These are phyloP conservation scores for Brachyopa scutellaris DNA, from an alignment of 2,888 invertebrate genomes.

Conservation along the genomic window DNA sequence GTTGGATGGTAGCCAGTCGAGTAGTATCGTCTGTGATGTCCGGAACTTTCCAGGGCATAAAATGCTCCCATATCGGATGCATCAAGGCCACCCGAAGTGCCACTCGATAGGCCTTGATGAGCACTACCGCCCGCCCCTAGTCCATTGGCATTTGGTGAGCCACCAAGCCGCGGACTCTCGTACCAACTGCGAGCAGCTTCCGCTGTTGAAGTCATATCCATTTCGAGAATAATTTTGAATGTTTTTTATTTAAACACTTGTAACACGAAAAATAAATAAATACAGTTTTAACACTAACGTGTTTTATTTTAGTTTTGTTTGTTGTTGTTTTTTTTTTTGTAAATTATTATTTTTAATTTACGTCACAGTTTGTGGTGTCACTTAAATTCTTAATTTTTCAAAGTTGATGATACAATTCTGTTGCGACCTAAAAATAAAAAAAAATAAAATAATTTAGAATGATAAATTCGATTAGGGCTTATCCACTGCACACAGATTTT, in stretches of 20 bases:
- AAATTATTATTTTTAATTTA: not conserved
- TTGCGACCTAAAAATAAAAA: conserved; percentile 42
- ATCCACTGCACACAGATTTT: conserved; percentile 20
- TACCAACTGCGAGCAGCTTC: conserved; percentile 83
- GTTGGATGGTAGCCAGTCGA: conserved; percentile 80
- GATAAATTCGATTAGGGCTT: not conserved
- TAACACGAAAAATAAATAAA: conserved; percentile 72
- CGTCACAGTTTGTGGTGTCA: conserved; percentile 10
- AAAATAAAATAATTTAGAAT: not conserved
- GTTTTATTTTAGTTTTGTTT: conserved; percentile 28
- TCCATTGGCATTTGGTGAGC: conserved; percentile 81
- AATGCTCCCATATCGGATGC: conserved; percentile 82
- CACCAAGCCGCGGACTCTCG: conserved; percentile 81
- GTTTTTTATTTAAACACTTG: conserved; percentile 76
- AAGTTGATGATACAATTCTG: conserved; percentile 8
- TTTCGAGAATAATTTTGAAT: conserved; percentile 82
- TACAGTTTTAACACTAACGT: conserved; percentile 11
- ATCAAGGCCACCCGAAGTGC: conserved; percentile 80
- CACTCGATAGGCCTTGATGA: conserved; percentile 79
- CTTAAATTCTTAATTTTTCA: conserved; percentile 13
- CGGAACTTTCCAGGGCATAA: conserved; percentile 81
- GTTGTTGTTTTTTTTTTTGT: not conserved
- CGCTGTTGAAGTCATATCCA: conserved; percentile 83
- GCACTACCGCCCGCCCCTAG: conserved; percentile 78
- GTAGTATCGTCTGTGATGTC: conserved; percentile 82